Evolutionary conservation across 2,888 invertebrate genomes (phyloP).

Genomic region (Fragum fragum): DNA sequence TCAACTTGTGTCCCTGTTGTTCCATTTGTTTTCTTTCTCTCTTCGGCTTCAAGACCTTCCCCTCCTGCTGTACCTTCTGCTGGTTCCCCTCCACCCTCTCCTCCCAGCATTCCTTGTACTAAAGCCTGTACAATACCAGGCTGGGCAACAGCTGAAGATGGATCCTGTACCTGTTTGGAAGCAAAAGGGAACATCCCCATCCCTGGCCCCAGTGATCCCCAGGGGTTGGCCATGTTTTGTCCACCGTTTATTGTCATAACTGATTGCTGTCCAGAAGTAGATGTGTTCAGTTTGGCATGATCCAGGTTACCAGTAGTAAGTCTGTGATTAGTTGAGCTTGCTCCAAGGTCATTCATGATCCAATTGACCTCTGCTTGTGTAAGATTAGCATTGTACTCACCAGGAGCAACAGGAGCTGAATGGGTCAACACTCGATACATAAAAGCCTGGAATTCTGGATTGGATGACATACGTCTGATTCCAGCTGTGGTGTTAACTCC

Average conservation of each 20-base stretch:
- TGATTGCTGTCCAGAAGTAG: background rate
- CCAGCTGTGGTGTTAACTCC: conserved; percentile 54
- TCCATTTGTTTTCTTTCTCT: conserved; percentile 22
- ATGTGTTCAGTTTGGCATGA: conserved; percentile 47
- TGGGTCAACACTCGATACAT: conserved; percentile 58
- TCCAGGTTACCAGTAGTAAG: conserved; percentile 44
- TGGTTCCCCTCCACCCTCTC: conserved; percentile 14
- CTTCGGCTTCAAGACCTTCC: conserved; percentile 27
- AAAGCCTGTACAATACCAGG: conserved; percentile 47
- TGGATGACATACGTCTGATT: conserved; percentile 43
- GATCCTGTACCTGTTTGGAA: conserved; percentile 30
- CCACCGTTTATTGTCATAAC: conserved; percentile 52
- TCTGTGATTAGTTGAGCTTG: conserved; percentile 28
- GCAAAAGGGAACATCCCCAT: conserved; percentile 13
- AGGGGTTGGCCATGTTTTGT: conserved; percentile 30
- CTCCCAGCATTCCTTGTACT: conserved; percentile 33
- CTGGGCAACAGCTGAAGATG: conserved; percentile 9
- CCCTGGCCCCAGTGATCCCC: conserved; percentile 17
- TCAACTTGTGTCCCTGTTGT: background rate
- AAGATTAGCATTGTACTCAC: conserved; percentile 58
- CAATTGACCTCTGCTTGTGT: conserved; percentile 44
- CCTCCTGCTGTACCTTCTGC: conserved; percentile 22
- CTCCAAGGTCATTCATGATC: conserved; percentile 43
- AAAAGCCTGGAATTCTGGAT: conserved; percentile 59
- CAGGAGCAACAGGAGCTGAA: conserved; percentile 46